Conservation (phyloP, 2,888 invertebrate genomes). For the Ellobium chinense region DNA sequence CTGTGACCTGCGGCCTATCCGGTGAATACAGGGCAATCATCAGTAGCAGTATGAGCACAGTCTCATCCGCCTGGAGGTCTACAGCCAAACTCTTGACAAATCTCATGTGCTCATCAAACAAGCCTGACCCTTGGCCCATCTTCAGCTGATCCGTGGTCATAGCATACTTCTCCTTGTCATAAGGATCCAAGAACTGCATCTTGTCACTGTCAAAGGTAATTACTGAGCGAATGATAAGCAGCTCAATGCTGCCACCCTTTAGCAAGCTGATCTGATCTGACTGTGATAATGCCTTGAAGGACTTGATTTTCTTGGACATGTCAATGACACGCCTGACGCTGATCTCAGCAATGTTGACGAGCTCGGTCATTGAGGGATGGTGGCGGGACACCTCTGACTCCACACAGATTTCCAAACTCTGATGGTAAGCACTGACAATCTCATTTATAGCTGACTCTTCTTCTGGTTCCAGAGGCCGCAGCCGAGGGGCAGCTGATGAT, state of each 20-base stretch:
- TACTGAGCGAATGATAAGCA: slow-evolving; percentile 96
- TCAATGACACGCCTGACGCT: slow-evolving; percentile 86
- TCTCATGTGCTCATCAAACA: slow-evolving; percentile 79
- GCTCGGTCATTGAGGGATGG: slow-evolving; percentile 72
- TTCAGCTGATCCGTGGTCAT: slow-evolving; percentile 94
- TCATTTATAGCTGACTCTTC: slow-evolving; percentile 75
- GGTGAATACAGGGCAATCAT: slow-evolving; percentile 96
- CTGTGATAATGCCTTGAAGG: slow-evolving; percentile 96
- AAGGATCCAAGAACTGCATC: slow-evolving; percentile 89
- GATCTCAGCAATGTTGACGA: slow-evolving; percentile 79
- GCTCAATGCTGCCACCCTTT: slow-evolving; percentile 97
- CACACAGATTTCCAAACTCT: slow-evolving; percentile 76
- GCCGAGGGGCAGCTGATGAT: slow-evolving; percentile 56
- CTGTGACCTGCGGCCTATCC: slow-evolving; percentile 85
- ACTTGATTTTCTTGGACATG: slow-evolving; percentile 83
- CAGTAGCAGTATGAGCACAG: slow-evolving; percentile 93
- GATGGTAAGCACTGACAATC: slow-evolving; percentile 73
- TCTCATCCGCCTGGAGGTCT: slow-evolving; percentile 91
- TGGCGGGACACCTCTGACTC: slow-evolving; percentile 71
- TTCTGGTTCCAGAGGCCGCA: slow-evolving; percentile 67
- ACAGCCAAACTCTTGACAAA: slow-evolving; percentile 84
- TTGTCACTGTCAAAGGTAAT: slow-evolving; percentile 95
- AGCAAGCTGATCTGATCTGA: slow-evolving; percentile 94
- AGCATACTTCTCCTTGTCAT: slow-evolving; percentile 81
- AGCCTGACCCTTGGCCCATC: slow-evolving; percentile 82